Percentiles rank a stretch among this genome's conserved stretches.
Evolutionary conservation across 2,113 vertebrate species (phyloP).

Genomic region (Sinosuthora webbiana): DNA sequence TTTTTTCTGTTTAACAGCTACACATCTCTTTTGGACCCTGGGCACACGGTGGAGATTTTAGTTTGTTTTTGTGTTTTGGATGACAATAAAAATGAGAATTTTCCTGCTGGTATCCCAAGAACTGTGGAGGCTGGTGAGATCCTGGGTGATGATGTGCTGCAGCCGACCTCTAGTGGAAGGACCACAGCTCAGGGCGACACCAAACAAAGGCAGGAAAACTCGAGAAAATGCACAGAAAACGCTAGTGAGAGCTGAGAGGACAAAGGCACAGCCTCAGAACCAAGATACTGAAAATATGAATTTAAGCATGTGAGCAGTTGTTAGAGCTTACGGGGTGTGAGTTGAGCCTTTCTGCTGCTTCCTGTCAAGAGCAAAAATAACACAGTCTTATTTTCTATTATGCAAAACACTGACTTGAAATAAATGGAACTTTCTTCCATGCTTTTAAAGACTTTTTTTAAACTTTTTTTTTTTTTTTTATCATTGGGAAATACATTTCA

Average conservation of each 20-base stretch:
- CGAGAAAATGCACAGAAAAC: neutral
- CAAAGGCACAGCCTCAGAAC: neutral
- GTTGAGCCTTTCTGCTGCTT: neutral
- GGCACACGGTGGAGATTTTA: neutral
- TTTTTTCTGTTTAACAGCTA: neutral
- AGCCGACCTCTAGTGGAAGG: conserved; percentile 25
- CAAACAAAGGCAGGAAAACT: neutral
- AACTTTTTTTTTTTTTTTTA: neutral
- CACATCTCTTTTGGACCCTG: neutral
- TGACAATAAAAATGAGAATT: neutral
- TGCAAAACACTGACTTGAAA: neutral
- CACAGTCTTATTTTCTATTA: neutral
- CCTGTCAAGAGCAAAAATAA: neutral
- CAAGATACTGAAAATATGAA: neutral
- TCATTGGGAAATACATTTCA: neutral
- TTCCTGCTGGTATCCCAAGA: neutral
- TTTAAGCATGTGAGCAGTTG: neutral
- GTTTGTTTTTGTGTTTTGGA: neutral
- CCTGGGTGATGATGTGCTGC: neutral
- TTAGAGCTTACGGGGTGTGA: neutral
- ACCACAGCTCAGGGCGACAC: neutral
- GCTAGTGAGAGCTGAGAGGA: neutral
- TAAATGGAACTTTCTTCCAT: neutral
- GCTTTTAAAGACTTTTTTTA: neutral
- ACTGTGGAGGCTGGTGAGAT: accelerated